Conservation (phyloP, 92 coral and sea anemone genomes). For the Paramuricea clavata region DNA sequence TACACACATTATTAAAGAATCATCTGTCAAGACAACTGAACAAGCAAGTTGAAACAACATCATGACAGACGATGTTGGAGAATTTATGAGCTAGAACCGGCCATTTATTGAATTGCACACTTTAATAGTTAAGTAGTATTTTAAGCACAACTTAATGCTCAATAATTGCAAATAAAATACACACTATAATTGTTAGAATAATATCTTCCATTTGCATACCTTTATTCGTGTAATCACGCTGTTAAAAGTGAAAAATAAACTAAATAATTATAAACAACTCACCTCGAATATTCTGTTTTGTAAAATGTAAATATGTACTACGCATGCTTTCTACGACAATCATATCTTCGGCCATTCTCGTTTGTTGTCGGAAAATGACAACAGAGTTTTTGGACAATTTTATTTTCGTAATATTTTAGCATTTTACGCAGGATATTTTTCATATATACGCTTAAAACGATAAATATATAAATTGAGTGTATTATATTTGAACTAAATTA, state of each 20-base stretch:
- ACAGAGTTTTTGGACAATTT: neutral
- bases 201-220: slow-evolving; percentile 1
- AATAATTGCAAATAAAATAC: neutral
- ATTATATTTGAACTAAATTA: no score
- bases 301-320: neutral
- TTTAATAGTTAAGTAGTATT: no score
- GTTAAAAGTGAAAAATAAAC: neutral
- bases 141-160: no score
- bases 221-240: neutral
- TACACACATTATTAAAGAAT: no score
- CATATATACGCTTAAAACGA: neutral
- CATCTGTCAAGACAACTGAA: no score
- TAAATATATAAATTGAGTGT: no score
- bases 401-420: neutral
- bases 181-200: neutral
- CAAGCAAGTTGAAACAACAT: no score
- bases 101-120: neutral
- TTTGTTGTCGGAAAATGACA: neutral
- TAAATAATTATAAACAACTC: neutral
- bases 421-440: neutral
- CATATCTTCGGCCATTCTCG: neutral
- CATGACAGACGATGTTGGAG: no score
- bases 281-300: no score
- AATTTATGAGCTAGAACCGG: no score
- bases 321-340: neutral